These are phyloP conservation scores for Myiozetetes cayanensis DNA, from an alignment of 2,113 vertebrate species.

Conservation along the genomic window DNA sequence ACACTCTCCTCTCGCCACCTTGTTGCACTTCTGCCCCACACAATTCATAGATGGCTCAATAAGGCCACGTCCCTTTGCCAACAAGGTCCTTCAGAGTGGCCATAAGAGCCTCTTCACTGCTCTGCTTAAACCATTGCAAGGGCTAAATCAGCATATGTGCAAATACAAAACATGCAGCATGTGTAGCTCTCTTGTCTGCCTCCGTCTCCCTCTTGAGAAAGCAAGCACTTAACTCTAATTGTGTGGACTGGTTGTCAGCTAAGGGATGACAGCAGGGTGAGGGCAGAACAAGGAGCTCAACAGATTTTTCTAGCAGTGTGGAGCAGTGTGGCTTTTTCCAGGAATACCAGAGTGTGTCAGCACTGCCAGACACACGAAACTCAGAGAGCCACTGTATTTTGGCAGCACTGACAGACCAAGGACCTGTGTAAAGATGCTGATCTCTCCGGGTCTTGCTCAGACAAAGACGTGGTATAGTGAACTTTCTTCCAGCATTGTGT, in stretches of 20 bases:
- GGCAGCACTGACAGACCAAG: neutral
- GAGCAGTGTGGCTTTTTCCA: neutral
- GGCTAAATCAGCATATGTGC: neutral
- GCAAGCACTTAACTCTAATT: neutral
- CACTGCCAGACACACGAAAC: neutral
- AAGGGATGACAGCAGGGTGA: neutral
- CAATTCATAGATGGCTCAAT: neutral
- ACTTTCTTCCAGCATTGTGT: rapidly evolving
- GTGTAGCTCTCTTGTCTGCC: neutral
- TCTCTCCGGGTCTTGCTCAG: neutral
- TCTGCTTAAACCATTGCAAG: neutral
- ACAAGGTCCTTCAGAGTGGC: neutral
- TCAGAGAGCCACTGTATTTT: neutral
- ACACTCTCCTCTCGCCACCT: neutral
- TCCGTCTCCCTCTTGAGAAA: neutral
- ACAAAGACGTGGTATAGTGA: rapidly evolving
- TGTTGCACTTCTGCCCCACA: neutral
- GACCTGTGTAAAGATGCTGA: neutral
- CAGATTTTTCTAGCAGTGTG: neutral
- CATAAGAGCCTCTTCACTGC: neutral
- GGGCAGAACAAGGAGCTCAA: neutral
- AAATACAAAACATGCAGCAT: neutral
- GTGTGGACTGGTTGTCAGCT: neutral
- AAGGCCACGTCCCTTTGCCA: neutral
- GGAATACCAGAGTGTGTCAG: neutral